Conservation (phyloP, 2,888 invertebrate genomes). For the Melinaea marsaeus region DNA sequence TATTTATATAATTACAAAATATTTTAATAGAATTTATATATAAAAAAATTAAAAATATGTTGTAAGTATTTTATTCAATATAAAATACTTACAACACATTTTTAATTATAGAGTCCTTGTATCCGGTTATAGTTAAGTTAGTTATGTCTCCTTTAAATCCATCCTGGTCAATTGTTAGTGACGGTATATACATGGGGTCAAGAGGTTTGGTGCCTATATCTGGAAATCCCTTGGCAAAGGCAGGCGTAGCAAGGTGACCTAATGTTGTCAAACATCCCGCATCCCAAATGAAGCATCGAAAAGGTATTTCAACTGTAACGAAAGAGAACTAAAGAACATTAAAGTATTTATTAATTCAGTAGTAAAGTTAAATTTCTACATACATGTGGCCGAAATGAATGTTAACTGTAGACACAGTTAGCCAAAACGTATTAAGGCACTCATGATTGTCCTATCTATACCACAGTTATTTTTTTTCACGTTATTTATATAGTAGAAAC, state of each 20-base stretch:
- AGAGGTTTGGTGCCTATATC: background rate
- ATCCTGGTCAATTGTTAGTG: background rate
- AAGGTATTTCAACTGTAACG: background rate
- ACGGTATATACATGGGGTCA: background rate
- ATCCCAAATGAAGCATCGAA: background rate
- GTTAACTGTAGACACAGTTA: background rate
- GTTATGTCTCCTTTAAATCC: background rate
- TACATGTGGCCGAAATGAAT: background rate
- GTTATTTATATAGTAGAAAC: background rate
- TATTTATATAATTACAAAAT: no score
- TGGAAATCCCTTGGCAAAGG: background rate
- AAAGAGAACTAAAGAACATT: background rate
- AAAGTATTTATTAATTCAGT: background rate
- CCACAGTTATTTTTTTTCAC: background rate
- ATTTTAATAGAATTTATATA: no score
- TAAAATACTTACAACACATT: background rate
- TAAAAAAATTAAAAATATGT: background rate
- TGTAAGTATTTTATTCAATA: background rate
- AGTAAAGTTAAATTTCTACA: background rate
- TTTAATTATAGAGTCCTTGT: background rate
- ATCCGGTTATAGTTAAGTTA: background rate
- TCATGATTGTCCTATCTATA: background rate
- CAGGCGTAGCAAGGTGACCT: background rate
- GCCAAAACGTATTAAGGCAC: background rate
- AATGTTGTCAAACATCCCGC: background rate